Conservation (phyloP, 2,888 invertebrate genomes). For the Trichogramma evanescens region DNA sequence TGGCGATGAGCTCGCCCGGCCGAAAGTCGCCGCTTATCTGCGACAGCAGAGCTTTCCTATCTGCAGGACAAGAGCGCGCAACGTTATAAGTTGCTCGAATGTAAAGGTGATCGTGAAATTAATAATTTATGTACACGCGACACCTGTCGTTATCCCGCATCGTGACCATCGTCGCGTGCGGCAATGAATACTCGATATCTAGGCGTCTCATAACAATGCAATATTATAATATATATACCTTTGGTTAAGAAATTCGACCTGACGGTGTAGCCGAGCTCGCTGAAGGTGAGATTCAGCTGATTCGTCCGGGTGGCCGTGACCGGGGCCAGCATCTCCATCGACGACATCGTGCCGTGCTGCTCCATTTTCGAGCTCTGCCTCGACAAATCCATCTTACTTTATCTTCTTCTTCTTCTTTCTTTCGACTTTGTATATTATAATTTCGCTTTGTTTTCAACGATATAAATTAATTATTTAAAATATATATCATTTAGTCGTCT, state of each 20-base stretch:
- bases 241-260: conserved; percentile 53
- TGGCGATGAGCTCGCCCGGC: conserved; percentile 71
- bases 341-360: background rate
- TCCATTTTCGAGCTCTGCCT: too few species aligned
- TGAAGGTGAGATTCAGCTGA: conserved; percentile 59
- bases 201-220: too few species aligned
- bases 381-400: too few species aligned
- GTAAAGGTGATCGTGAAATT: background rate
- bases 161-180: too few species aligned
- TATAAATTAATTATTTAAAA: too few species aligned
- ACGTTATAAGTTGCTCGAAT: background rate
- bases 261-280: conserved; percentile 60
- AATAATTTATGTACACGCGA: background rate
- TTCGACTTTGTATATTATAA: too few species aligned
- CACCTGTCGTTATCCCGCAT: background rate
- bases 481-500: too few species aligned
- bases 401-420: too few species aligned
- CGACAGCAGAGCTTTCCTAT: conserved; percentile 42
- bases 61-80: conserved; percentile 37
- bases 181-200: too few species aligned
- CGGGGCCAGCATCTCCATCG: background rate
- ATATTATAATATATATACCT: conserved; percentile 44
- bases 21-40: conserved; percentile 60
- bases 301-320: background rate
- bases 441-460: too few species aligned